Base-by-base conservation (phyloP, 2,797 vertebrate species). In the Buceros bicornis region DNA sequence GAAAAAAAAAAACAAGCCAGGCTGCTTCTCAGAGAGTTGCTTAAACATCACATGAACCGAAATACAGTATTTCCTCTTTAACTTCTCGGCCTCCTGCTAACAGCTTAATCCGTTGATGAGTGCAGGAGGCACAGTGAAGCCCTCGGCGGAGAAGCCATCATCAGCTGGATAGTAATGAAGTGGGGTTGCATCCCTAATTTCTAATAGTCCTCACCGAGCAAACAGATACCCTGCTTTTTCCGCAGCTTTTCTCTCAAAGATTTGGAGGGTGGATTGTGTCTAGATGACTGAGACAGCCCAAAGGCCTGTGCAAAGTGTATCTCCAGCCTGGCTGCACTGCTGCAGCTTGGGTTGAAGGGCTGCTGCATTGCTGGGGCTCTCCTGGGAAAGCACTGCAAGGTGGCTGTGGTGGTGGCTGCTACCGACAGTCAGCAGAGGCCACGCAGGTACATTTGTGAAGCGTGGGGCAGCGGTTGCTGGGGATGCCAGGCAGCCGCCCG, bases 31-130 rank as follows among this genome's bases (percentile, higher is more conserved):
- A 0, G 86, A 74, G 88, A 67, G 76, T 43, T 82, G 78, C 81
- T 95, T 93, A 65, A 93, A 94, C 71, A 93, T 93, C 81, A 47
- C 82, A 78, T 45, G 91, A 60, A 66, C 80, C 76, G 87, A 82
- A 95, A 96, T 89, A 71, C 78, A 92, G 25, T 97, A 92, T 96
- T 96, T n/a, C 18, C 58, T 89, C 84, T 83, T 89, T 90, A 92
- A 88, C 84, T 91, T 93, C 91, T 73, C 87, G 91, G 93, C 78
- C 77, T 93, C 78, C 91, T 92, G 81, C 87, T 94, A 93, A 82
- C 91, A 85, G 92, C 87, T 93, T 92, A 86, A 93, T 95, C 94
- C 76, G 62, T 47, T 28, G 81, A 58, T 53, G 82, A 82, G 76
- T 4, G 57, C 74, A 48, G 77, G 70, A 89, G 79, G 83, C 74